phyloP scores from a whole-genome alignment of 2,797 vertebrate genomes.

The Urophycis tenuis region DNA sequence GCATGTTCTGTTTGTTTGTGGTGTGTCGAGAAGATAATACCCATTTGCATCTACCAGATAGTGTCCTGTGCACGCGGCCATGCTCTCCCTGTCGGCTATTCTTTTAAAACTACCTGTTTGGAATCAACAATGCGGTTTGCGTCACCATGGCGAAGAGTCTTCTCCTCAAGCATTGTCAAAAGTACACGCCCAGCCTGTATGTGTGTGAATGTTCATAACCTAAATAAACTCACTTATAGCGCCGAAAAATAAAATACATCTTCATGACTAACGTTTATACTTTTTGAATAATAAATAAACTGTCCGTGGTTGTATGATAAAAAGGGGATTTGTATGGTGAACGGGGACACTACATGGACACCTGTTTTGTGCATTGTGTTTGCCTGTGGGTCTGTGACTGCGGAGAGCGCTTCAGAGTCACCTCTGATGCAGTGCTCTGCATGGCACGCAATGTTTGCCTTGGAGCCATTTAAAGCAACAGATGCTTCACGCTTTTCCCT shows the following conservation, averaged over 20 bases:
- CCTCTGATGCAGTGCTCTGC: background rate
- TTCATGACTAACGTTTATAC: background rate
- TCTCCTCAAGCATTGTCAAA: background rate
- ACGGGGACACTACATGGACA: background rate
- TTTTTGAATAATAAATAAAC: background rate
- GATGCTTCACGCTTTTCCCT: constrained; percentile 16
- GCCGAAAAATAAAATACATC: background rate
- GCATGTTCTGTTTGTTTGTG: constrained; percentile 14
- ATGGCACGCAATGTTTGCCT: constrained; percentile 20
- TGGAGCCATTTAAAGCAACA: constrained; percentile 32
- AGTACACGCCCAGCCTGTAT: background rate
- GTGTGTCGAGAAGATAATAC: background rate
- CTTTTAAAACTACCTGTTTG: background rate
- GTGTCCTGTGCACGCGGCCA: background rate
- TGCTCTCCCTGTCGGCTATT: background rate
- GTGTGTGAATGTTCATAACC: background rate
- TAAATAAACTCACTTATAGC: background rate
- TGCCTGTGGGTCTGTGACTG: constrained; percentile 8
- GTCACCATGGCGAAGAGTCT: background rate
- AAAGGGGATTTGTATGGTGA: background rate
- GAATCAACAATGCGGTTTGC: background rate
- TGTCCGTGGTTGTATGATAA: background rate
- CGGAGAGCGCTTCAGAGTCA: constrained; percentile 13
- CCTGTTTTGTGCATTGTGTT: background rate
- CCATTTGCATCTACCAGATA: background rate